Percentiles rank a stretch among this genome's conserved stretches.
These are phyloP conservation scores for Drosophila pegasa DNA, from an alignment of 2,888 invertebrate species.

Conservation along the genomic window DNA sequence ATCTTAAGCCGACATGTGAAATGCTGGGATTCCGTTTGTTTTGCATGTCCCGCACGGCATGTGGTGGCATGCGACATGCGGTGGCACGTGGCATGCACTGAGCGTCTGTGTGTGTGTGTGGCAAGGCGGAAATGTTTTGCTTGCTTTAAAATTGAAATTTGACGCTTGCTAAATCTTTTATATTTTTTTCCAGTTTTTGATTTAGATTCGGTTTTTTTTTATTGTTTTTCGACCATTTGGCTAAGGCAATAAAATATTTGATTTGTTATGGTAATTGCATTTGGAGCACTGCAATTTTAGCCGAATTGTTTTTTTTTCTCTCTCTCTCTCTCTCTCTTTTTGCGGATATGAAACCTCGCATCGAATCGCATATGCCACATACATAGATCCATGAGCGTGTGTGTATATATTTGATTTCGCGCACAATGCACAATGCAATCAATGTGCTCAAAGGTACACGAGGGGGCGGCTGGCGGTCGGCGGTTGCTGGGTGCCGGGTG, in stretches of 20 bases:
- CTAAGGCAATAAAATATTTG: constrained; percentile 74
- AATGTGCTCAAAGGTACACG: constrained; percentile 23
- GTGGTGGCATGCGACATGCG: constrained; percentile 34
- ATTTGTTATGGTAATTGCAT: constrained; percentile 78
- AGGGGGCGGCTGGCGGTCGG: background rate
- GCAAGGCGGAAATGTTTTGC: constrained; percentile 34
- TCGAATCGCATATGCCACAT: background rate
- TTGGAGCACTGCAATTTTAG: constrained; percentile 41
- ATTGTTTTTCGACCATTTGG: constrained; percentile 38
- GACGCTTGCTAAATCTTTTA: constrained; percentile 36
- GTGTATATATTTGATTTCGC: constrained; percentile 3
- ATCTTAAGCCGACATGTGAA: constrained; percentile 47
- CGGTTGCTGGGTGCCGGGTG: no score
- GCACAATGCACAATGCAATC: constrained; percentile 48
- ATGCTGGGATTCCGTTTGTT: constrained; percentile 27
- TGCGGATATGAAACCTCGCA: background rate
- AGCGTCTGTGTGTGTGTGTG: background rate
- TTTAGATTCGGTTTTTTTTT: constrained; percentile 24
- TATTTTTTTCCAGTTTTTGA: constrained; percentile 11
- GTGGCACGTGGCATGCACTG: constrained; percentile 13
- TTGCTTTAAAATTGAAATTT: constrained; percentile 55
- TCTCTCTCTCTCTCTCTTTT: no score
- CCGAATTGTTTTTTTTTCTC: constrained; percentile 43
- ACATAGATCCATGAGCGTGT: background rate
- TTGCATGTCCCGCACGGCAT: constrained; percentile 26